Percentiles rank a stretch among this genome's conserved stretches.
phyloP scores from a whole-genome alignment of 2,797 vertebrate genomes.

The Betta splendens region DNA sequence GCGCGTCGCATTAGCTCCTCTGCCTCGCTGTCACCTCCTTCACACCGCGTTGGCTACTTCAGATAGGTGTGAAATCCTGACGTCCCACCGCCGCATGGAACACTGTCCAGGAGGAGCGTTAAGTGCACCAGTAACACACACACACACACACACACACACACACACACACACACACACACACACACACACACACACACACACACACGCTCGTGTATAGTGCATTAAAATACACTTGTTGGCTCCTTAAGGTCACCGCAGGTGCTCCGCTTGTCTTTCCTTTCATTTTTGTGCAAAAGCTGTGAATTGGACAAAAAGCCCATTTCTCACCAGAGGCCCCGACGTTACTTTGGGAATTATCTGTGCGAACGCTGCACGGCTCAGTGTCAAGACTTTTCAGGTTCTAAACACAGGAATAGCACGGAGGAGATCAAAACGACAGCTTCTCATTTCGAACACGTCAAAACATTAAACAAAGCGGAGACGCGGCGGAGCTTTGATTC shows the following conservation, averaged over 20 bases:
- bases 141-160: constrained; percentile 7
- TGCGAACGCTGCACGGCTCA: not conserved
- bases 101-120: constrained; percentile 27
- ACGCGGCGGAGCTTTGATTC: not conserved
- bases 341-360: constrained; percentile 25
- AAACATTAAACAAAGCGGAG: constrained; percentile 1
- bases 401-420: not conserved
- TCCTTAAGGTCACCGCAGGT: constrained; percentile 21
- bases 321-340: constrained; percentile 25
- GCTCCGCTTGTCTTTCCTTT: constrained; percentile 40
- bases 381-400: not conserved
- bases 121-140: constrained; percentile 33
- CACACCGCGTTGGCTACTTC: constrained; percentile 31
- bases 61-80: constrained; percentile 56
- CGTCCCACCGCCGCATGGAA: constrained; percentile 16
- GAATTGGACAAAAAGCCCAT: constrained; percentile 65
- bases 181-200: not conserved
- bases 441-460: not conserved
- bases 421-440: not conserved
- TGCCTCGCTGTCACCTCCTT: constrained; percentile 47
- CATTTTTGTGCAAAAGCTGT: constrained; percentile 60
- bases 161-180: constrained; percentile 3
- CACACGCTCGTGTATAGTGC: not conserved
- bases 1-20: constrained; percentile 30
- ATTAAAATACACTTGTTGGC: not conserved